phyloP scores from a whole-genome alignment of 2,113 vertebrate genomes.

The Hyla sarda region DNA sequence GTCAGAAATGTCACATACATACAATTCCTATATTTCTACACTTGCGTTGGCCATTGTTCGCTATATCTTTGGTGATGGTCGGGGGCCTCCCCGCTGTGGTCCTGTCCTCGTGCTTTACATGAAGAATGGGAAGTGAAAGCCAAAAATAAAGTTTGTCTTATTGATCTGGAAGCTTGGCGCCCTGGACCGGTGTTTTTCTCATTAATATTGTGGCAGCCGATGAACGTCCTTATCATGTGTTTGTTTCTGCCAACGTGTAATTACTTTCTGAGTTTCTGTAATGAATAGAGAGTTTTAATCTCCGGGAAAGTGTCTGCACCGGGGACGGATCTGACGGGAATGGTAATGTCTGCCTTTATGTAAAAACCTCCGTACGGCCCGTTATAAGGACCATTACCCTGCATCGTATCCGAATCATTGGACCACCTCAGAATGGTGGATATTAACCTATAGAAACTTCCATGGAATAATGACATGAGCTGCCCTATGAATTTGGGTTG shows the following conservation, averaged over 20 bases:
- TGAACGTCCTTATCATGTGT: constrained; percentile 35
- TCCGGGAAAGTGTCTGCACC: constrained; percentile 15
- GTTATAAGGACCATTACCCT: no score
- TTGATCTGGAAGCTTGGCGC: constrained; percentile 14
- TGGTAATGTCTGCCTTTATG: constrained; percentile 3
- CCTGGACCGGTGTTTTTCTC: constrained; percentile 33
- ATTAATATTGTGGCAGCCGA: constrained; percentile 26
- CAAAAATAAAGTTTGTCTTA: constrained; percentile 17
- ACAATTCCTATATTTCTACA: no score
- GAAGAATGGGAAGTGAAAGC: background rate
- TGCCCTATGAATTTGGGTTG: no score
- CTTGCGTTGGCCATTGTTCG: background rate
- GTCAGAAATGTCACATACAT: no score
- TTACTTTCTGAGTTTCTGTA: background rate
- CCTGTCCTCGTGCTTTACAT: background rate
- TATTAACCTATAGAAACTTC: no score
- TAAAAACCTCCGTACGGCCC: no score
- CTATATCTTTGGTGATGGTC: background rate
- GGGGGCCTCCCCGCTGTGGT: background rate
- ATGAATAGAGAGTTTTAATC: constrained; percentile 36
- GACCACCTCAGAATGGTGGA: no score
- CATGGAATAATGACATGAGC: no score
- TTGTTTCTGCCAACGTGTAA: constrained; percentile 39
- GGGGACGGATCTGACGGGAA: background rate
- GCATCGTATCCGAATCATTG: no score